Evolutionary conservation across 2,113 vertebrate genomes (phyloP), one percentile per base, ranked within the genome.

Genomic region (Tangachromis dhanisi): DNA sequence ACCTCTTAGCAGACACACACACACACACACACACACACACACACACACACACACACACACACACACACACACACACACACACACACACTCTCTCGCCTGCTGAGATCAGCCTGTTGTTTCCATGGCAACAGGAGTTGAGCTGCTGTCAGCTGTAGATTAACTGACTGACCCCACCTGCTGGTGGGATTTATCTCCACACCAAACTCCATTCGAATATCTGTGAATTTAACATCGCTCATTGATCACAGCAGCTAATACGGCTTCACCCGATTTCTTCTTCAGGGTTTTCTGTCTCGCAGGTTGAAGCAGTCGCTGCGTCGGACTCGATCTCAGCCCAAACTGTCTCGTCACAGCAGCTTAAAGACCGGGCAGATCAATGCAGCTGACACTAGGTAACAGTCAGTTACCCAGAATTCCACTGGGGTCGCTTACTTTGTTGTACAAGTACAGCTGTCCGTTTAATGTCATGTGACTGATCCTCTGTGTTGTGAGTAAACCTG

Each of bases 241-340:
- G 8, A 59, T 31, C 26, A 17, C 57, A 59, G 59, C 29, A 33
- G 59, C 29, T 33, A 63, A 10, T 17, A 1, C 21, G n/a, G 19
- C 21, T 31, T 5, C 79, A 29, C 57, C 16, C 61, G 31, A 7
- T 61, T 24, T 42, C 80, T 14, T 87, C 83, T 51, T 84, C 92
- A 96, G 96, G 98, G 97, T 66, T 99, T 98, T 92, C 97, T 99
- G 95, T 98, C 98, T 94, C 97, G 97, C 12, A 97, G 97, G 92
- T 95, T 99, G 90, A 99, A 99, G 94, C 97, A 97, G 95, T 99
- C 98, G 95, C 98, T 99, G 90, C 98, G 98, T 92, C 96, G 98
- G 85, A 98, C 98, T 95, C 98, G 97, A 91, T 98, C 98, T 94
- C 98, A 98, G 92, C 97, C 98, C 80, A 99, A 98, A 97, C 97